Conservation (phyloP, 1,140 invertebrate genomes). For the Nylanderia fulva region DNA sequence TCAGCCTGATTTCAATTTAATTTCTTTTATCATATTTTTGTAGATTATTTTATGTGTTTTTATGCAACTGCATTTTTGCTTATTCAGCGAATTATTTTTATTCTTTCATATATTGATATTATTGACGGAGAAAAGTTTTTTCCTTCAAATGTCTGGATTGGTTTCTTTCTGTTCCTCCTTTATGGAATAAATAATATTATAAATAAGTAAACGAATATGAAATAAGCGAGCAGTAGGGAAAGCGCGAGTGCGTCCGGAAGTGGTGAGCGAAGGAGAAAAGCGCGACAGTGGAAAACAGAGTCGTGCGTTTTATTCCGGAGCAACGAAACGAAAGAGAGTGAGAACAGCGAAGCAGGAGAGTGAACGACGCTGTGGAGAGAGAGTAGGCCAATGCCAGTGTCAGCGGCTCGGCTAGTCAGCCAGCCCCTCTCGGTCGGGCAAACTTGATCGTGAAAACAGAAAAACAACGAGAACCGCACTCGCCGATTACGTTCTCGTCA, state of each 20-base stretch:
- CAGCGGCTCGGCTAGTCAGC: constrained; percentile 81
- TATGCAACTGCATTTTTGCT: too few species aligned
- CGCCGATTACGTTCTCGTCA: constrained; percentile 76
- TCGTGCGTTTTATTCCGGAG: constrained; percentile 3
- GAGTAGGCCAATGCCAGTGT: constrained; percentile 85
- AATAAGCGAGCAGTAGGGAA: background rate
- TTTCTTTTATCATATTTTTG: background rate
- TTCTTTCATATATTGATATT: background rate
- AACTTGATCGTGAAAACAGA: constrained; percentile 85
- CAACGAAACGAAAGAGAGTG: constrained; percentile 80
- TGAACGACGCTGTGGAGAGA: constrained; percentile 78
- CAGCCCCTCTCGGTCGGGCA: constrained; percentile 77
- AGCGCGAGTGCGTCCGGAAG: background rate
- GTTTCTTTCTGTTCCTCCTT: too few species aligned
- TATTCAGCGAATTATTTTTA: background rate
- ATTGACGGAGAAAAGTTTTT: background rate
- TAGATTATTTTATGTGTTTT: background rate
- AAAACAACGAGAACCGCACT: constrained; percentile 72
- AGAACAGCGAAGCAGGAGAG: constrained; percentile 81
- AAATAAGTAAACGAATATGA: constrained; percentile 1
- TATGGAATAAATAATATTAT: background rate
- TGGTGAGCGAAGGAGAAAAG: constrained; percentile 29
- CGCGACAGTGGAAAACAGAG: constrained; percentile 2
- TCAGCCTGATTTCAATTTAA: background rate
- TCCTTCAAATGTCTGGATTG: background rate